Evolutionary conservation across 2,113 vertebrate species (phyloP).

Genomic region (Murina feae): DNA sequence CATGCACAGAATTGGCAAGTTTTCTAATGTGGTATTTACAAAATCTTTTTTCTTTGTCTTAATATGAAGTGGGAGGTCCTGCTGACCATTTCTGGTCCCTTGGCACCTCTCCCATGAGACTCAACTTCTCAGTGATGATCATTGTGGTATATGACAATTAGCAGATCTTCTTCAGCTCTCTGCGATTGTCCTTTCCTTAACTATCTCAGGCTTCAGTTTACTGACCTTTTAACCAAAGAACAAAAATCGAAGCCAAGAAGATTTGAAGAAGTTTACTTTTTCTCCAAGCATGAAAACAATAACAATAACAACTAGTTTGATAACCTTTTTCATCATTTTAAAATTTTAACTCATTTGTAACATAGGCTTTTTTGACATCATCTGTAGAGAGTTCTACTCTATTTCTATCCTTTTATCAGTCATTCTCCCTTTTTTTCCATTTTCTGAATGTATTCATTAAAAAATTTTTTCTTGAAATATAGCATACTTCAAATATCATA

Average conservation of each 20-base stretch:
- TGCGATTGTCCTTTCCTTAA: neutral
- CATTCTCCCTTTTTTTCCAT: neutral
- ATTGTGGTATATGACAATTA: neutral
- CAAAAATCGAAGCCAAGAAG: neutral
- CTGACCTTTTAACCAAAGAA: neutral
- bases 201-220: neutral
- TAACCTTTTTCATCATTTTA: neutral
- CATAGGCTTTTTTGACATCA: neutral
- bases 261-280: neutral
- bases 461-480: neutral
- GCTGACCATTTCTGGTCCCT: neutral
- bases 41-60: neutral
- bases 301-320: neutral
- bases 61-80: neutral
- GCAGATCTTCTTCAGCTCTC: neutral
- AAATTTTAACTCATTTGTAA: neutral
- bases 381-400: neutral
- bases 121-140: neutral
- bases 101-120: neutral
- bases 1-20: neutral
- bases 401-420: neutral
- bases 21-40: neutral
- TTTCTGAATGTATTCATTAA: neutral
- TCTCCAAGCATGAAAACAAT: neutral
- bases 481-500: neutral